Conservation (phyloP, 2,797 vertebrate genomes). For the Onychomys torridus region DNA sequence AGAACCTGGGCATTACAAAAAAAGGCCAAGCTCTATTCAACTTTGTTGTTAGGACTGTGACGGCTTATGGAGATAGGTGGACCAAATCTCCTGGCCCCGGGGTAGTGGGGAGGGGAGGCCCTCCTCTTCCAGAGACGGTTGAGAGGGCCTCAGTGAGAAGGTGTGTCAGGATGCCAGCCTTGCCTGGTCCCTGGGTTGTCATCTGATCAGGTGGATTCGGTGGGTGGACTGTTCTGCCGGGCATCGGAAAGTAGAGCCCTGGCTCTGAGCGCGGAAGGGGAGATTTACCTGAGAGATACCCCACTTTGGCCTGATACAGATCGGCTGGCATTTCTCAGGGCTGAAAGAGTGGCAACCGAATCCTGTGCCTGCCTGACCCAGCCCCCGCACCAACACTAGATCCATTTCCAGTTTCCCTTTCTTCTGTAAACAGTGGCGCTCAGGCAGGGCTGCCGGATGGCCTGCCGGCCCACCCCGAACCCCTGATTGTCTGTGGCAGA, state of each 20-base stretch:
- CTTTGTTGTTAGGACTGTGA: conserved; percentile 29
- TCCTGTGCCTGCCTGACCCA: conserved; percentile 71
- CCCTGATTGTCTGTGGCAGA: conserved; percentile 63
- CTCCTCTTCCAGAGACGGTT: background rate
- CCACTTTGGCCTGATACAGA: conserved; percentile 68
- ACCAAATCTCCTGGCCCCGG: background rate
- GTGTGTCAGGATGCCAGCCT: conserved; percentile 64
- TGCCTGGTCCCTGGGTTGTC: conserved; percentile 59
- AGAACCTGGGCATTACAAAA: conserved; percentile 43
- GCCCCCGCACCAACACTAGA: conserved; percentile 57
- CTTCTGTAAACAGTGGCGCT: conserved; percentile 75
- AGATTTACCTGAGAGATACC: conserved; percentile 85
- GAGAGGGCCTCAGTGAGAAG: background rate
- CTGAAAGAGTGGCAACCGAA: conserved; percentile 79
- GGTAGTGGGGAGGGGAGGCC: background rate
- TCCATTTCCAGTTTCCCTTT: conserved; percentile 75
- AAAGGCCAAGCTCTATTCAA: background rate
- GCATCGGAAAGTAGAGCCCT: conserved; percentile 85
- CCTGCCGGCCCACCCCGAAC: conserved; percentile 59
- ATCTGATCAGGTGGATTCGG: conserved; percentile 80
- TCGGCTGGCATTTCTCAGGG: conserved; percentile 75
- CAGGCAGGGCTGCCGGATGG: conserved; percentile 51
- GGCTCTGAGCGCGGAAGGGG: conserved; percentile 81
- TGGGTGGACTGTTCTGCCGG: conserved; percentile 68
- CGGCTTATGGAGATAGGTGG: background rate